These are phyloP conservation scores for Aurelia sp. DNA, from an alignment of 30 jellyfish, hydroid and myxozoan species.

Conservation along the genomic window DNA sequence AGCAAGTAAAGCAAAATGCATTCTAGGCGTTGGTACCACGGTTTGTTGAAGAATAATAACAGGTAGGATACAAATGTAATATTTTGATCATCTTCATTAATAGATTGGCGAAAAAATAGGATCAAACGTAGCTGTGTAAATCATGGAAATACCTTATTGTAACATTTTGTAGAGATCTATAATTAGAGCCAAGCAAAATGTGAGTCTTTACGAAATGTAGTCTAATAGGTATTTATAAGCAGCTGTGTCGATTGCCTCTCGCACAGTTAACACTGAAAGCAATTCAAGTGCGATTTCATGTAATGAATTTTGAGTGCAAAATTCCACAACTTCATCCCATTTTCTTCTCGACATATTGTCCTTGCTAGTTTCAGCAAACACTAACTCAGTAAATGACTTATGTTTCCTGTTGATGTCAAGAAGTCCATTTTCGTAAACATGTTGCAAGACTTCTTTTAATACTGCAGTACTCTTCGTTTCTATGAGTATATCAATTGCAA, in stretches of 20 bases:
- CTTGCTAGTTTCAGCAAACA: conserved; percentile 54
- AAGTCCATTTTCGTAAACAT: conserved; percentile 34
- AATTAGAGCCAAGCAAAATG: no score
- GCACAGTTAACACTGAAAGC: conserved; percentile 47
- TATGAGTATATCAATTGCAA: conserved; percentile 34
- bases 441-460: conserved; percentile 21
- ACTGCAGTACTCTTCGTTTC: not conserved
- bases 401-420: conserved; percentile 4
- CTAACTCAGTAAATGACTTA: conserved; percentile 14
- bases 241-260: conserved; percentile 74
- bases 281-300: conserved; percentile 65
- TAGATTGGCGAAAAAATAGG: no score
- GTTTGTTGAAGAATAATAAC: no score
- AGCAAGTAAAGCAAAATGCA: no score
- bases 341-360: conserved; percentile 63
- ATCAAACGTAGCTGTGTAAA: no score
- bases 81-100: no score
- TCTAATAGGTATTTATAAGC: conserved; percentile 55
- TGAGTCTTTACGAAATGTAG: conserved; percentile 54
- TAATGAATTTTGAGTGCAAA: conserved; percentile 24
- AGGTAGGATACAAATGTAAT: no score
- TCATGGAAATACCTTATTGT: no score
- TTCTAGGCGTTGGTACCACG: no score
- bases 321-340: conserved; percentile 62
- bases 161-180: no score